Base-by-base conservation (phyloP, 2,888 invertebrate genomes). In the Diogma glabrata region DNA sequence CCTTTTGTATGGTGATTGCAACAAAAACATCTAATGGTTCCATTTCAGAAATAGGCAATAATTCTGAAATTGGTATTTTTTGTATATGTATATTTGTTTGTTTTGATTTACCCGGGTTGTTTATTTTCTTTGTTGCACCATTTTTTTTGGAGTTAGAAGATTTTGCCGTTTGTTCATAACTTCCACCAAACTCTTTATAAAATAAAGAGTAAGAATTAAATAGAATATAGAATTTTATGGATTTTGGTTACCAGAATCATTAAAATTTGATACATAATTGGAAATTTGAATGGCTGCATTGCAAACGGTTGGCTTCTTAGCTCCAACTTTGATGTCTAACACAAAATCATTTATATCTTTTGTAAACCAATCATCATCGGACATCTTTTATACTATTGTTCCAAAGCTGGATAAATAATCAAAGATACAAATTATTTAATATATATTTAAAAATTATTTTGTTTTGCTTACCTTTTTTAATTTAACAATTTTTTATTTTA, bases 291-390 rank as follows among this genome's bases (percentile, higher is more conserved):
- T n/a, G n/a, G n/a, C n/a, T n/a, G n/a, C n/a, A n/a, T n/a, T n/a
- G n/a, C n/a, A n/a, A n/a, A n/a, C n/a, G n/a, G n/a, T n/a, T n/a
- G n/a, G n/a, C n/a, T 58, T 56, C 26, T 56, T 50, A 23, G 54
- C 52, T 12, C 51, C 45, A 46, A 58, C 53, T n/a, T 59, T 57
- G 16, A 60, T 57, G 54, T 60, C 57, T 24, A 66, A 56, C 2
- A 64, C 60, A 33, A 69, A 56, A 14, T 66, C 62, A 19, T 68
- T 63, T 46, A 67, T 65, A 50, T 69, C 68, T 51, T 67, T 64
- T 10, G 62, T 61, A 28, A 69, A 69, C 69, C 69, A 69, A 58
- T 69, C 69, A 26, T 57, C 59, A 48, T 58, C 59, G 30, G 58
- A 57, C 58, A 58, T 59, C 45, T 50, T 56, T 10, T 9, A n/a